These are phyloP conservation scores for Drosophila sordidula DNA, from an alignment of 2,888 invertebrate species.

Conservation along the genomic window DNA sequence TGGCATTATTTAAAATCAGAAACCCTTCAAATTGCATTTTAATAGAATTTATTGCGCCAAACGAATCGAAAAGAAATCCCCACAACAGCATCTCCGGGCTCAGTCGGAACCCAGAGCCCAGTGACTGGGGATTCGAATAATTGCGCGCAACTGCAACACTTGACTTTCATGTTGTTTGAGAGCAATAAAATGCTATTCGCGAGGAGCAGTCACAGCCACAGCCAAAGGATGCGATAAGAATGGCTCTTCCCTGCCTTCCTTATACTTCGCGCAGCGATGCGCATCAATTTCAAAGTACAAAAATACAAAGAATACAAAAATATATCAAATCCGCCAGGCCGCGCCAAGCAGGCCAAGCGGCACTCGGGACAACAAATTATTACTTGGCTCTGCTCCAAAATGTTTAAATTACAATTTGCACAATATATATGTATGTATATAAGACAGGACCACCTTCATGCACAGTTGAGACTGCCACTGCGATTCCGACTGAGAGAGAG, in stretches of 20 bases:
- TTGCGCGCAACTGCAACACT: conserved; percentile 73
- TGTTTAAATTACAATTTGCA: conserved; percentile 80
- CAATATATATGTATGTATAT: conserved; percentile 36
- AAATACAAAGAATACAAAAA: conserved; percentile 51
- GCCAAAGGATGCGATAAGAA: conserved; percentile 70
- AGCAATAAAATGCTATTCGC: conserved; percentile 76
- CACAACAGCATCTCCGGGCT: conserved; percentile 25
- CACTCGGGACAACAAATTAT: conserved; percentile 73
- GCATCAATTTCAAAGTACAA: conserved; percentile 70
- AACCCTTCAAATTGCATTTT: conserved; percentile 80
- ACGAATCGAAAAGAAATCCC: conserved; percentile 55
- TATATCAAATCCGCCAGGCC: conserved; percentile 56
- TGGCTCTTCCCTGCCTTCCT: conserved; percentile 37
- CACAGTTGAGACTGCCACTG: too few relatives aligned
- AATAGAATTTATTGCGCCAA: conserved; percentile 79
- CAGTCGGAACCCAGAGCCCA: not conserved
- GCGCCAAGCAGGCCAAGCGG: conserved; percentile 55
- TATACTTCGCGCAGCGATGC: conserved; percentile 58
- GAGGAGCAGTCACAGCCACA: conserved; percentile 49
- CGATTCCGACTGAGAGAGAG: conserved; percentile 6
- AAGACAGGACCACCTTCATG: not conserved
- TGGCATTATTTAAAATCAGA: conserved; percentile 78
- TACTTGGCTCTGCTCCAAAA: conserved; percentile 77
- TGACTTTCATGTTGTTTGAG: conserved; percentile 74
- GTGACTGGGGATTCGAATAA: conserved; percentile 24